phyloP scores from a whole-genome alignment of 2,888 invertebrate genomes.

The Chrysotoxum bicinctum region DNA sequence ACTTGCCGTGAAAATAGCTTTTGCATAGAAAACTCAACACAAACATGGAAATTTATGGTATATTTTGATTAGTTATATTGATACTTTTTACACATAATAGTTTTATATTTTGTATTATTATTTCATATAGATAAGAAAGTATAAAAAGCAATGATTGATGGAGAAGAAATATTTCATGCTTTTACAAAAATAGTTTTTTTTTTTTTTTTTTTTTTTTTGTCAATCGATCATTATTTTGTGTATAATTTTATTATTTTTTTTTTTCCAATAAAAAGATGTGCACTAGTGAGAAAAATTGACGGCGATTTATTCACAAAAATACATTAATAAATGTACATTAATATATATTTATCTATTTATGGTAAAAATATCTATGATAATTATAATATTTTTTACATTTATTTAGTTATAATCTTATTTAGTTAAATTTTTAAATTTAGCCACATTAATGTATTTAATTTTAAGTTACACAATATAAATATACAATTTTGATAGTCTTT shows the following conservation, averaged over 20 bases:
- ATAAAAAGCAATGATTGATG: constrained; percentile 68
- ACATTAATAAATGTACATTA: constrained; percentile 21
- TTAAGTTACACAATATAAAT: constrained; percentile 47
- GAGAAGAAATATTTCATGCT: constrained; percentile 32
- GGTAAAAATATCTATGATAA: constrained; percentile 38
- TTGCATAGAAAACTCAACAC: neutral
- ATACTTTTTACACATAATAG: neutral
- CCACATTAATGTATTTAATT: neutral
- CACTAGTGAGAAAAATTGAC: constrained; percentile 69
- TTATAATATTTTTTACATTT: constrained; percentile 39
- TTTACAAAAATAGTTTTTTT: constrained; percentile 56
- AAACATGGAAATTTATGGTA: neutral
- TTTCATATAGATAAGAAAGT: constrained; percentile 12
- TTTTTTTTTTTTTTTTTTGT: constrained; percentile 1
- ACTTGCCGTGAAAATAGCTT: neutral
- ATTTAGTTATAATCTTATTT: constrained; percentile 26
- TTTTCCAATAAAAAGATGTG: constrained; percentile 53
- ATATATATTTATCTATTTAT: constrained; percentile 17
- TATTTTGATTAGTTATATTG: constrained; percentile 2
- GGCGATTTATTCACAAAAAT: constrained; percentile 62
- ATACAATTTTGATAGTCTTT: constrained; percentile 69
- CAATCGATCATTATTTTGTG: constrained; percentile 17
- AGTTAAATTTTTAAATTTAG: constrained; percentile 33
- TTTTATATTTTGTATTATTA: neutral
- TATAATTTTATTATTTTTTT: constrained; percentile 15